Percentiles rank a stretch among this genome's conserved stretches.
These are phyloP conservation scores for Cryptoblepharus egeriae DNA, from an alignment of 2,797 vertebrate species.

Conservation along the genomic window DNA sequence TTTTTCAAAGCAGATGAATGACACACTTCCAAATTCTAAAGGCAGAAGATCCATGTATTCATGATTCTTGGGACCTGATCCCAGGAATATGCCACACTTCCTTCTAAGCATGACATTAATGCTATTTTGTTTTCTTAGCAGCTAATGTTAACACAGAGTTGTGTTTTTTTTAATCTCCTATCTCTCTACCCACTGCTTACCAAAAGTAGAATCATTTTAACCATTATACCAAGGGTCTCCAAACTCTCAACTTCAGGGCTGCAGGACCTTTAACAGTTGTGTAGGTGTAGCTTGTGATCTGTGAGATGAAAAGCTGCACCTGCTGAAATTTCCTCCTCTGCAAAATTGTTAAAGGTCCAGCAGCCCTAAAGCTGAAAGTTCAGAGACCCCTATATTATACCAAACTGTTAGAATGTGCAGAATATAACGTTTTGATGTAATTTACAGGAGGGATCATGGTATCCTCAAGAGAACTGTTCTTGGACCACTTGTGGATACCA, in stretches of 20 bases:
- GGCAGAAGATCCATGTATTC: accelerated
- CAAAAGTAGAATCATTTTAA: not conserved
- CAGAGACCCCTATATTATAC: too few relatives aligned
- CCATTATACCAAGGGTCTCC: too few relatives aligned
- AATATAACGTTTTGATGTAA: not conserved
- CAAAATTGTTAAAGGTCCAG: too few relatives aligned
- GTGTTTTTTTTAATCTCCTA: too few relatives aligned
- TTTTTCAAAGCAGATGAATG: not conserved
- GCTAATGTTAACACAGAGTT: not conserved
- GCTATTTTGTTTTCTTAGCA: not conserved
- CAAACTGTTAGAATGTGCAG: accelerated
- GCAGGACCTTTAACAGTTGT: too few relatives aligned
- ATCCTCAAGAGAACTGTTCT: too few relatives aligned
- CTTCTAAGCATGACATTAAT: not conserved
- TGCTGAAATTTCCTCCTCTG: too few relatives aligned
- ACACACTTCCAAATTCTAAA: not conserved
- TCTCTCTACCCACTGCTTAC: not conserved
- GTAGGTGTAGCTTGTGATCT: too few relatives aligned
- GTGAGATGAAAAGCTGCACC: too few relatives aligned
- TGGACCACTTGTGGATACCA: too few relatives aligned
- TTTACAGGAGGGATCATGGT: not conserved
- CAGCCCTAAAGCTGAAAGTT: too few relatives aligned
- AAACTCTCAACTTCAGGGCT: too few relatives aligned
- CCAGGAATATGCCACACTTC: accelerated
- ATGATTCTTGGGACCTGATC: not conserved